Percentiles rank a stretch among this genome's conserved stretches.
phyloP scores from a whole-genome alignment of 92 coral and sea anemone species.

The Pocillopora meandrina region DNA sequence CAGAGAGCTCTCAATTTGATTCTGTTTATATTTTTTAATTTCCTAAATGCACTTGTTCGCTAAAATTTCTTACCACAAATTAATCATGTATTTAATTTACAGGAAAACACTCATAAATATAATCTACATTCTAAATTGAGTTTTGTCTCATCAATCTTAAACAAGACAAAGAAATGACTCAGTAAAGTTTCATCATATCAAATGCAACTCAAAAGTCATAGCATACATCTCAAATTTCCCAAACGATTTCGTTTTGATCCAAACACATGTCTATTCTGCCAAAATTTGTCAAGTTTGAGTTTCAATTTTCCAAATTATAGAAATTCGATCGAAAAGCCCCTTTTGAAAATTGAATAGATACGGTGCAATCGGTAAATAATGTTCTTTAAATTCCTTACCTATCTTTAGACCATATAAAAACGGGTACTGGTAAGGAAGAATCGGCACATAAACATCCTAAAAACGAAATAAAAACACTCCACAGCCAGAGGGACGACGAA shows the following conservation, averaged over 20 bases:
- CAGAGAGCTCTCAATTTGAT: no score
- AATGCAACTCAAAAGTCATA: not conserved
- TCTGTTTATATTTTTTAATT: no score
- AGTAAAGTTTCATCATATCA: not conserved
- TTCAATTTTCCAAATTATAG: not conserved
- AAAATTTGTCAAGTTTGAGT: not conserved
- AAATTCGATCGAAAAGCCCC: conserved; percentile 14
- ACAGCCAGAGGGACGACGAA: conserved; percentile 26
- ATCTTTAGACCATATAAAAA: conserved; percentile 93
- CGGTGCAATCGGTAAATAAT: not conserved
- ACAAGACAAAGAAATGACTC: not conserved
- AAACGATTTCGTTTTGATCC: conserved; percentile 8
- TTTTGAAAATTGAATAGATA: not conserved
- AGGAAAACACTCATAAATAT: no score
- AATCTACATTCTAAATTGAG: no score
- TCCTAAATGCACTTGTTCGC: no score
- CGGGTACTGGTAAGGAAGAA: conserved; percentile 78
- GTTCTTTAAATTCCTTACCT: conserved; percentile 61
- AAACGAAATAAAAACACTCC: conserved; percentile 43
- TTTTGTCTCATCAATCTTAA: no score
- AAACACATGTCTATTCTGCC: conserved; percentile 10
- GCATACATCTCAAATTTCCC: not conserved
- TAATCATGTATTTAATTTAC: no score
- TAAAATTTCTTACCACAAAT: no score
- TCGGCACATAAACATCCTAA: conserved; percentile 44